Percentiles rank a stretch among this genome's conserved stretches.
Evolutionary conservation across 2,888 invertebrate genomes (phyloP).

Genomic region (Drosophila mimetica): DNA sequence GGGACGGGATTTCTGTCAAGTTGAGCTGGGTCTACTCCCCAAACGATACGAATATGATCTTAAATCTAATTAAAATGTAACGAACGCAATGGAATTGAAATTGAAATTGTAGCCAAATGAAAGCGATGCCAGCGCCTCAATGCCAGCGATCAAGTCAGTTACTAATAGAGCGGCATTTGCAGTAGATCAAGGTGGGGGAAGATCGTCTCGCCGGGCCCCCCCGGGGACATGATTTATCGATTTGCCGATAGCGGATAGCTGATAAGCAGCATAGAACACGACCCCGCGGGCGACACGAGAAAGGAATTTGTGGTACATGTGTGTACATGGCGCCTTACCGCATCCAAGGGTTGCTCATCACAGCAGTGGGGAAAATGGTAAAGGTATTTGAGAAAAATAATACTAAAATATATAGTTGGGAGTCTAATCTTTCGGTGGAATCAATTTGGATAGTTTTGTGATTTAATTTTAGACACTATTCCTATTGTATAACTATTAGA

Average conservation of each 20-base stretch:
- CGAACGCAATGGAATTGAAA: slow-evolving; percentile 47
- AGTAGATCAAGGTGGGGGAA: slow-evolving; percentile 33
- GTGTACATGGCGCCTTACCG: slow-evolving; percentile 12
- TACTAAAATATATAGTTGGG: not conserved
- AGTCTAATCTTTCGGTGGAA: too few species aligned
- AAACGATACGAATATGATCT: slow-evolving; percentile 37
- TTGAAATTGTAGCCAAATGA: slow-evolving; percentile 38
- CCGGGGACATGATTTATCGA: slow-evolving; percentile 28
- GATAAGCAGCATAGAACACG: slow-evolving; percentile 55
- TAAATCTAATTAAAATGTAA: slow-evolving; percentile 47
- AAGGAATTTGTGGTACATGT: slow-evolving; percentile 36
- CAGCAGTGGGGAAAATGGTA: not conserved
- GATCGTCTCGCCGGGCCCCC: slow-evolving; percentile 11
- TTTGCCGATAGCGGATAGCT: slow-evolving; percentile 35
- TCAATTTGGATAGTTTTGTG: too few species aligned
- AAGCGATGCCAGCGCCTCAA: slow-evolving; percentile 61
- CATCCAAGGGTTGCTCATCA: slow-evolving; percentile 6
- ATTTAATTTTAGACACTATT: too few species aligned
- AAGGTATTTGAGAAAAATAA: not conserved
- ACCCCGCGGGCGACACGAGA: slow-evolving; percentile 37
- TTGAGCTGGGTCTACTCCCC: slow-evolving; percentile 25
- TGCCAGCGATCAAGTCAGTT: slow-evolving; percentile 42
- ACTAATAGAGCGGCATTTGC: slow-evolving; percentile 1
- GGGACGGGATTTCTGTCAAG: slow-evolving; percentile 26
- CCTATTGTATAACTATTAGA: too few species aligned